Evolutionary conservation across 2,888 invertebrate species (phyloP), one percentile per base, ranked within the genome.

Genomic region (Drosophila robusta): DNA sequence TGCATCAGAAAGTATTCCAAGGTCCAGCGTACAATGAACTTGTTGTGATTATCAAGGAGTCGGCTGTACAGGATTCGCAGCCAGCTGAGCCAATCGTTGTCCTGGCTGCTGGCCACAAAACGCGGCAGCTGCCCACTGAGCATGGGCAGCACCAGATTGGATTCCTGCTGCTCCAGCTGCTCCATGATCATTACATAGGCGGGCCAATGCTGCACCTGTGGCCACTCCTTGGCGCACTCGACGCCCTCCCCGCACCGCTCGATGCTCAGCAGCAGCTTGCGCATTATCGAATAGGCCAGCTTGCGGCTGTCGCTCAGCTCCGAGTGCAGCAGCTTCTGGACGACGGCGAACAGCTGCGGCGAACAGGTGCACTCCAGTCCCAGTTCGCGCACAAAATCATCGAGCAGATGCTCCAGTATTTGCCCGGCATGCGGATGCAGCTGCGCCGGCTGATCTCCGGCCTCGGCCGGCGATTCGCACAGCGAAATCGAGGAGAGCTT

Each of bases 61-160:
- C 81, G 71, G 3, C 51, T 55, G 4, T 83, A 77, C 0, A 90
- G 47, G 51, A 90, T 77, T 6, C 86, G 65, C 16, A 83, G 47
- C 72, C 71, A 71, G 44, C 72, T 44, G 0, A 71, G 65, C 47
- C 70, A 65, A 38, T 45, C 42, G 5, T 45, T 57, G n/a, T 61
- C 39, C 16, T 42, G 34, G 22, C 64, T 65, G 50, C 46, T 44
- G 26, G 47, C 46, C 32, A 69, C 56, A 26, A 74, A 64, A 0
- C 74, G 49, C 0, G 74, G 69, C 49, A 74, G 38, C 4, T 64
- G 57, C 7, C 64, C 58, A 45, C 77, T 66, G 22, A 91, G 58
- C 6, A 90, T 87, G 9, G 90, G 90, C 44, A 91, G 47, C 57
- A 90, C 90, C 22, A 91, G 49, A 58, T 91, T 90, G 0, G 91